phyloP scores from a whole-genome alignment of 1,140 invertebrate genomes.

The Hirudo medicinalis region DNA sequence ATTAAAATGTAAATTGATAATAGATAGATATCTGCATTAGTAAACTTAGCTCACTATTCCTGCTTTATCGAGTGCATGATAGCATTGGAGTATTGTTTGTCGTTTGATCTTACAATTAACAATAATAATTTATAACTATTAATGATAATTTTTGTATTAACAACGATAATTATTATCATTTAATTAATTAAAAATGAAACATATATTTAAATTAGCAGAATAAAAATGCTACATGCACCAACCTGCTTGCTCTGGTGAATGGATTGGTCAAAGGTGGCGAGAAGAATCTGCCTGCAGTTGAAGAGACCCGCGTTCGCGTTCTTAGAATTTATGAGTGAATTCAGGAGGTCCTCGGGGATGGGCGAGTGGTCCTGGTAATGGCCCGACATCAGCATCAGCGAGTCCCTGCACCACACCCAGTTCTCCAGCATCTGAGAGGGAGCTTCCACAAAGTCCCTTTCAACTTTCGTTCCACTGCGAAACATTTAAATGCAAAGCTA shows the following conservation, averaged over 20 bases:
- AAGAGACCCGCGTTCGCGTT: conserved; percentile 45
- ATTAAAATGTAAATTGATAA: too few relatives aligned
- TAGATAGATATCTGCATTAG: too few relatives aligned
- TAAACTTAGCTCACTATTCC: too few relatives aligned
- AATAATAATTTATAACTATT: too few relatives aligned
- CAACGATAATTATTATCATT: too few relatives aligned
- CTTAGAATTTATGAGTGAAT: conserved; percentile 42
- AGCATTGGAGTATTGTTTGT: too few relatives aligned
- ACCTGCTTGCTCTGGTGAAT: conserved; percentile 35
- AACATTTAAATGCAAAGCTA: background rate
- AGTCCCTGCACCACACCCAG: conserved; percentile 48
- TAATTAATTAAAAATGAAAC: background rate
- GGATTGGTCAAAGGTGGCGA: conserved; percentile 45
- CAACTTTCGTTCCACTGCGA: conserved; percentile 43
- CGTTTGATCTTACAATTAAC: too few relatives aligned
- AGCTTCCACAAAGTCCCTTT: conserved; percentile 48
- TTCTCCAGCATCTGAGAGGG: conserved; percentile 51
- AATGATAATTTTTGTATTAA: too few relatives aligned
- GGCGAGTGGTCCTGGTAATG: conserved; percentile 43
- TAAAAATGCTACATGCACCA: background rate
- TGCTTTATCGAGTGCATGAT: too few relatives aligned
- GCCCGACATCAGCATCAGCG: conserved; percentile 43
- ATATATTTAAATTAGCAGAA: background rate
- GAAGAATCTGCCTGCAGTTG: conserved; percentile 45
- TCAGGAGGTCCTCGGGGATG: conserved; percentile 43